These are phyloP conservation scores for Loxodonta africana DNA, from an alignment of 2,113 vertebrate species.

Conservation along the genomic window DNA sequence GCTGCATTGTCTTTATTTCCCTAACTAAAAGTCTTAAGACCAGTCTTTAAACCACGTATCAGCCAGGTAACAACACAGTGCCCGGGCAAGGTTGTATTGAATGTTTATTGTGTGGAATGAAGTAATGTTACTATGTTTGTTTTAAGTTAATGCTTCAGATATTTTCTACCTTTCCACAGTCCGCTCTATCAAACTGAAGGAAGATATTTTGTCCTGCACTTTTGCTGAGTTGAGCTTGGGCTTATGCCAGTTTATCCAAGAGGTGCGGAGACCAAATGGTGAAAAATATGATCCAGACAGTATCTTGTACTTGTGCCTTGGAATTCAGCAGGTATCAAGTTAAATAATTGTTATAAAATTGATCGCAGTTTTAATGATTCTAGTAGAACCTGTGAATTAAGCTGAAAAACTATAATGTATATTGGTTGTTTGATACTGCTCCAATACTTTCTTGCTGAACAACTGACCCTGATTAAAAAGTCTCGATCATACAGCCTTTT, in stretches of 20 bases:
- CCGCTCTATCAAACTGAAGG: constrained; percentile 93
- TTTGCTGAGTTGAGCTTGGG: constrained; percentile 97
- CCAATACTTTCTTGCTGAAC: not conserved
- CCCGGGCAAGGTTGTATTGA: not conserved
- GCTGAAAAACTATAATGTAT: constrained; percentile 3
- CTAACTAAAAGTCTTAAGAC: constrained; percentile 10
- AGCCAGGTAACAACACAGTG: not conserved
- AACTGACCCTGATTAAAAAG: constrained; percentile 33
- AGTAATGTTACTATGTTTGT: not conserved
- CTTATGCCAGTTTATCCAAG: constrained; percentile 96
- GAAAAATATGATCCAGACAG: constrained; percentile 96
- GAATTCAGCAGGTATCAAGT: constrained; percentile 95
- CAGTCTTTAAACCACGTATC: not conserved
- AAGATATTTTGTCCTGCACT: constrained; percentile 95
- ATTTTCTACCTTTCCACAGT: constrained; percentile 83
- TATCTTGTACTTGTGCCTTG: constrained; percentile 98
- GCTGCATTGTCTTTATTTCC: constrained; percentile 26
- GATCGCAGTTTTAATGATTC: constrained; percentile 43
- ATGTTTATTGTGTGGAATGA: not conserved
- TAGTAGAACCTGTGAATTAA: constrained; percentile 46
- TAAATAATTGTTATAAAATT: not conserved
- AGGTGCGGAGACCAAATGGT: constrained; percentile 95
- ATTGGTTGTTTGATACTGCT: not conserved
- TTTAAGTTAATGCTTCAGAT: constrained; percentile 45
- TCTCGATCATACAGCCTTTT: constrained; percentile 15